Percentiles rank a stretch among this genome's conserved stretches.
Conservation (phyloP, 2,888 invertebrate species). For the Ennomos fuscantarius region DNA sequence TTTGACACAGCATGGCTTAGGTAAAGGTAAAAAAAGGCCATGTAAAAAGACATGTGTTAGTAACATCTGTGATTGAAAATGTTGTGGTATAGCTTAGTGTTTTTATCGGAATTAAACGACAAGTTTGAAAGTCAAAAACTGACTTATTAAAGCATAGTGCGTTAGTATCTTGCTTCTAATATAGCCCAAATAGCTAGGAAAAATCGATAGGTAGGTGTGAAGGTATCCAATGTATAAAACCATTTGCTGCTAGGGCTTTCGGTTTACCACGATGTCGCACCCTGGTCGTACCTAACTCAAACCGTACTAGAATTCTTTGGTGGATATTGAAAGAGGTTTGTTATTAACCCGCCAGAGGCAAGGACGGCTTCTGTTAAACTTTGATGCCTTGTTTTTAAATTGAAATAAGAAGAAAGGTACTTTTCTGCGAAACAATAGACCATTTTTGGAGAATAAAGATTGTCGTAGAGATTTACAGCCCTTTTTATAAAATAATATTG, state of each 20-base stretch:
- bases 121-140: no score
- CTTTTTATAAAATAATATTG: conserved; percentile 7
- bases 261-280: conserved; percentile 28
- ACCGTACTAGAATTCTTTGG: conserved; percentile 30
- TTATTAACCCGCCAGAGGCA: conserved; percentile 41
- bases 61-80: no score
- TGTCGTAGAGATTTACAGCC: conserved; percentile 4
- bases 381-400: conserved; percentile 40
- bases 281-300: conserved; percentile 37
- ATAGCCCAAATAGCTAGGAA: neutral
- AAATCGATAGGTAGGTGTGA: conserved; percentile 2
- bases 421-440: conserved; percentile 4
- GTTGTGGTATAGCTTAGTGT: no score
- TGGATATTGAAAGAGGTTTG: conserved; percentile 38
- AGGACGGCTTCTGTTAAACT: conserved; percentile 34
- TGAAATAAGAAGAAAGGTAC: conserved; percentile 33
- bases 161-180: no score
- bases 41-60: no score
- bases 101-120: no score
- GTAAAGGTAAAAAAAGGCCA: no score
- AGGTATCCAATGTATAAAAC: conserved; percentile 3
- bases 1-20: no score
- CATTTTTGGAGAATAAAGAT: conserved; percentile 10
- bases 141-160: no score
- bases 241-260: conserved; percentile 16